These are phyloP conservation scores for Enoplosus armatus DNA, from an alignment of 2,797 vertebrate genomes.

Conservation along the genomic window DNA sequence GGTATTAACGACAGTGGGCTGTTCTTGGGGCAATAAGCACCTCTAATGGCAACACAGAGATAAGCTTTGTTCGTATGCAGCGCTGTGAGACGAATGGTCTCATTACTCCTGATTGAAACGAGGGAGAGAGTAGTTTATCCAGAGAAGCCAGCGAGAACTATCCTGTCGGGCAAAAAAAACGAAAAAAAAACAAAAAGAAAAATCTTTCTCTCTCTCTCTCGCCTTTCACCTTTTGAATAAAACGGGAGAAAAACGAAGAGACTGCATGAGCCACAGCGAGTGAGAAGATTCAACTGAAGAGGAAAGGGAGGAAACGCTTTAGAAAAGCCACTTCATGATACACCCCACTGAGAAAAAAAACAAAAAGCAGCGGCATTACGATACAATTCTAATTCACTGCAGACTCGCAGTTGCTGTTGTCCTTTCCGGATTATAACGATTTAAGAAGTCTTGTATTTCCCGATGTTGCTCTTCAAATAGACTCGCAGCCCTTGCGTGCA, in stretches of 20 bases:
- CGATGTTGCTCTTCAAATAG: slow-evolving; percentile 29
- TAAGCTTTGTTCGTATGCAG: slow-evolving; percentile 67
- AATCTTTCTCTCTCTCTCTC: not conserved
- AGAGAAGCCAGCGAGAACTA: slow-evolving; percentile 37
- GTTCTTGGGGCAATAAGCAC: slow-evolving; percentile 66
- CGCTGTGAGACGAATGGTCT: slow-evolving; percentile 76
- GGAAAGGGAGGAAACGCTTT: not conserved
- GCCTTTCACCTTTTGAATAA: slow-evolving; percentile 25
- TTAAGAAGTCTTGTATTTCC: not conserved
- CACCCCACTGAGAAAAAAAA: not conserved
- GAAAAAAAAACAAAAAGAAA: slow-evolving; percentile 9
- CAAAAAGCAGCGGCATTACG: not conserved
- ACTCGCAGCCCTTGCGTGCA: slow-evolving; percentile 5
- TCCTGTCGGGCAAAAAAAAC: slow-evolving; percentile 29
- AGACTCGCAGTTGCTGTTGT: not conserved
- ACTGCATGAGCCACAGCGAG: slow-evolving; percentile 19
- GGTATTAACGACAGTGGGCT: slow-evolving; percentile 68
- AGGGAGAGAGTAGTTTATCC: slow-evolving; percentile 52
- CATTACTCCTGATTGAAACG: slow-evolving; percentile 77
- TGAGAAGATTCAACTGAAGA: not conserved
- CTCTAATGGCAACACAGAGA: slow-evolving; percentile 71
- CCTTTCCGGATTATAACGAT: not conserved
- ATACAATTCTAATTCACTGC: not conserved
- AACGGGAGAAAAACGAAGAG: slow-evolving; percentile 23
- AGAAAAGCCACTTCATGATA: not conserved